Evolutionary conservation across 1,140 invertebrate species (phyloP).

Genomic region (Ruditapes philippinarum): DNA sequence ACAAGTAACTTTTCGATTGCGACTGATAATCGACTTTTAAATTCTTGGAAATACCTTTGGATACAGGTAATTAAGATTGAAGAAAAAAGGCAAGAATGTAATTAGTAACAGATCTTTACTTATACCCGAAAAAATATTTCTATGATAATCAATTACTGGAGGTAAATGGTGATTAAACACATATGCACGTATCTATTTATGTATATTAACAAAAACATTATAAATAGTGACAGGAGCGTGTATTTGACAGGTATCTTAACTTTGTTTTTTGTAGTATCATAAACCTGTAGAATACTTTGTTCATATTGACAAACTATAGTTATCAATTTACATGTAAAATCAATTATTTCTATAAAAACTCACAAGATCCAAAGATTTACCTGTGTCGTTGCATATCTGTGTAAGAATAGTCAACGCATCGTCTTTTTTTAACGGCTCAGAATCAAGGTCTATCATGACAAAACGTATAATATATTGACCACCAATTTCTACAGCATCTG

Average conservation of each 20-base stretch:
- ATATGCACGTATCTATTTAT: too few relatives aligned
- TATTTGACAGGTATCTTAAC: too few relatives aligned
- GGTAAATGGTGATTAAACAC: too few relatives aligned
- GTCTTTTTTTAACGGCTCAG: conserved; percentile 30
- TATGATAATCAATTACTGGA: too few relatives aligned
- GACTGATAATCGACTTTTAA: too few relatives aligned
- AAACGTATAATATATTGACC: conserved; percentile 22
- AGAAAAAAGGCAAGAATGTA: too few relatives aligned
- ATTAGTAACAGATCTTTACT: too few relatives aligned
- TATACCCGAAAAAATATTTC: too few relatives aligned
- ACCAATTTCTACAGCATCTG: neutral
- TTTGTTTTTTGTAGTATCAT: neutral
- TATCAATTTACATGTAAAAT: neutral
- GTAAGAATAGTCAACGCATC: conserved; percentile 27
- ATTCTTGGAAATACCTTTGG: too few relatives aligned
- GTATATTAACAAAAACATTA: neutral
- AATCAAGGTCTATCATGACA: conserved; percentile 30
- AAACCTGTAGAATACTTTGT: neutral
- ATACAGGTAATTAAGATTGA: too few relatives aligned
- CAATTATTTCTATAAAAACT: neutral
- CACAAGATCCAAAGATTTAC: conserved; percentile 35
- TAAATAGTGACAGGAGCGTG: too few relatives aligned
- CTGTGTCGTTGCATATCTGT: conserved; percentile 28
- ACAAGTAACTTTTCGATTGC: too few relatives aligned
- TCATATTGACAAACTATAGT: neutral